Evolutionary conservation across 2,113 vertebrate genomes (phyloP), one percentile per base, ranked within the genome.

Genomic region (Scatophagus argus): DNA sequence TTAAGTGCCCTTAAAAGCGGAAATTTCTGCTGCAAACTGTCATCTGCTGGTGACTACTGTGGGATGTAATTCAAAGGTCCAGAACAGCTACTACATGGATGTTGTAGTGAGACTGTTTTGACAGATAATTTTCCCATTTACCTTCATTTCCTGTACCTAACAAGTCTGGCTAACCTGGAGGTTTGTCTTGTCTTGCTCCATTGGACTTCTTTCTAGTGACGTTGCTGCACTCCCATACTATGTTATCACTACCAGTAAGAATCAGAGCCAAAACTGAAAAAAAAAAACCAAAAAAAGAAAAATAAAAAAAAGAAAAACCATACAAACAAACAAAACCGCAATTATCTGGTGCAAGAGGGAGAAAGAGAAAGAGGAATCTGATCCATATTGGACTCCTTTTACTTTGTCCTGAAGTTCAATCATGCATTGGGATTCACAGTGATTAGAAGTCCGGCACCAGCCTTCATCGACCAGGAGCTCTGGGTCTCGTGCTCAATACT

Each of bases 381-480:
- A 90, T 78, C 60, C 52, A 60, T 80, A 87, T 74, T 11, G 75
- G 83, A 69, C 66, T 71, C 23, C 66, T 71, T n/a, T 43, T 25
- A 25, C 62, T 89, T 87, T 88, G 86, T 86, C 81, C 79, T 75
- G 23, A 83, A 80, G 86, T 89, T 85, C 81, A 81, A 79, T 78
- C 83, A 82, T 55, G 86, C 69, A 55, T 39, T 71, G 75, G 88
- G 85, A 82, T 72, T 82, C 59, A 62, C 70, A 51, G 64, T 84
- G 84, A 88, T 86, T 88, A 74, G 76, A 88, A 81, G 86, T 85
- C 79, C 21, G 70, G 84, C 85, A 86, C 87, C 84, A 81, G 52
- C 79, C 72, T 51, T 49, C 58, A 90, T 90, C 65, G 86, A 91
- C 89, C 82, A 31, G 58, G n/a, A 83, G 78, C 86, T 77, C 41